phyloP scores from a whole-genome alignment of 2,113 vertebrate genomes.

The Piliocolobus tephrosceles region DNA sequence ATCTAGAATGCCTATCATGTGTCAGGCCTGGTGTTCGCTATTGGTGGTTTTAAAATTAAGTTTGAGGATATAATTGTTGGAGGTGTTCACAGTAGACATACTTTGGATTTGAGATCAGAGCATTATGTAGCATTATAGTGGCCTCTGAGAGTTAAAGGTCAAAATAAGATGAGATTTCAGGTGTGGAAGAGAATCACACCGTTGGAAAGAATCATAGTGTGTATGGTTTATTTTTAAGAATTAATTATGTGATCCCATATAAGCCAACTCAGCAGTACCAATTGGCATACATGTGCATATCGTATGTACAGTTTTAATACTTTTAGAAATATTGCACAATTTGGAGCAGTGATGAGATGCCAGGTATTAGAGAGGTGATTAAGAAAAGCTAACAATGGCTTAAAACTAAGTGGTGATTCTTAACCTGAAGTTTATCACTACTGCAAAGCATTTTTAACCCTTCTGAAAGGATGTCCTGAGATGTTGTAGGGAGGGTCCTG shows the following conservation, averaged over 20 bases:
- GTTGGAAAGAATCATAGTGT: background rate
- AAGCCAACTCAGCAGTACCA: background rate
- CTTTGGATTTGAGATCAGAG: background rate
- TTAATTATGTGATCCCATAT: background rate
- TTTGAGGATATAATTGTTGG: background rate
- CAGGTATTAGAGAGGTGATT: background rate
- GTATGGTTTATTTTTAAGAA: background rate
- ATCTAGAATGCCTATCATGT: background rate
- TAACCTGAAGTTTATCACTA: background rate
- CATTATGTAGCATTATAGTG: background rate
- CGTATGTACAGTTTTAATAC: background rate
- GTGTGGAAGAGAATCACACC: background rate
- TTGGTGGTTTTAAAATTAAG: background rate
- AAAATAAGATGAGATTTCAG: background rate
- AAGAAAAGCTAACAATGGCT: background rate
- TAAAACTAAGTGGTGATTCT: background rate
- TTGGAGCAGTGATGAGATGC: background rate
- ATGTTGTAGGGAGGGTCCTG: background rate
- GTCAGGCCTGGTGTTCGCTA: background rate
- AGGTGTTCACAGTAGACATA: background rate
- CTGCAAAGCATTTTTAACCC: background rate
- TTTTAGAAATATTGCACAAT: background rate
- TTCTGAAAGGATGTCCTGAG: background rate
- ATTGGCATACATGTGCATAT: accelerated
- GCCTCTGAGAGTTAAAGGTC: background rate